Base-by-base conservation (phyloP, 1,140 invertebrate species). In the Condylostylus longicornis region DNA sequence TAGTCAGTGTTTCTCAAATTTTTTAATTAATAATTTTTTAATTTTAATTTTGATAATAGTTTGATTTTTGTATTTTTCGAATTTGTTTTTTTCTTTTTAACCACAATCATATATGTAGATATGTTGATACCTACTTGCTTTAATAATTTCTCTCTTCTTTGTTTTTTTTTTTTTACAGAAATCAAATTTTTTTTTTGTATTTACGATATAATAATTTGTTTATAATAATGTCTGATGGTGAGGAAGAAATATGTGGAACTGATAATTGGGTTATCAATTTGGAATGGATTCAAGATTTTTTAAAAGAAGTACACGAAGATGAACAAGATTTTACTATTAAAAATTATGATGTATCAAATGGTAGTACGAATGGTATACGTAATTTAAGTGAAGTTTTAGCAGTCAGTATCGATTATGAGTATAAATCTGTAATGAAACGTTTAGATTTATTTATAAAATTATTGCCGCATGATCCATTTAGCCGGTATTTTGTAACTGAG, bases 401-500 rank as follows among this genome's bases (percentile, higher is more conserved):
- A 5, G 70, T 75, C 5, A 54, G 47, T 28, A 67, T 72, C 12
- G 62, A 66, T 38, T 74, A 73, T 44, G 38, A 43, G 18, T 18
- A 39, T 20, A n/a, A n/a, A 12, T 27, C 19, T 17, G 22, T 25
- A 18, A 14, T 30, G 17, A 14, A 36, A 20, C 34, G 40, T 29
- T 32, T 42, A 34, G 33, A 39, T n/a, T 36, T 84, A 14, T 75
- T 84, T 25, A 72, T 82, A 37, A 87, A 85, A 50, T 65, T 82
- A 6, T 68, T 80, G 27, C 82, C 75, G 7, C 72, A 73, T 47
- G 78, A 81, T 59, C 75, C 74, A 3, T 82, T 77, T 60, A 77
- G 73, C 38, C 63, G 80, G 19, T 74, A 74, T 39, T 82, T 83
- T 53, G 79, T 82, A 20, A 78, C 75, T 21, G 78, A 82, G 51